Percentiles rank a stretch among this genome's conserved stretches.
These are phyloP conservation scores for Argyrosomus regius DNA, from an alignment of 2,797 vertebrate species.

Conservation along the genomic window DNA sequence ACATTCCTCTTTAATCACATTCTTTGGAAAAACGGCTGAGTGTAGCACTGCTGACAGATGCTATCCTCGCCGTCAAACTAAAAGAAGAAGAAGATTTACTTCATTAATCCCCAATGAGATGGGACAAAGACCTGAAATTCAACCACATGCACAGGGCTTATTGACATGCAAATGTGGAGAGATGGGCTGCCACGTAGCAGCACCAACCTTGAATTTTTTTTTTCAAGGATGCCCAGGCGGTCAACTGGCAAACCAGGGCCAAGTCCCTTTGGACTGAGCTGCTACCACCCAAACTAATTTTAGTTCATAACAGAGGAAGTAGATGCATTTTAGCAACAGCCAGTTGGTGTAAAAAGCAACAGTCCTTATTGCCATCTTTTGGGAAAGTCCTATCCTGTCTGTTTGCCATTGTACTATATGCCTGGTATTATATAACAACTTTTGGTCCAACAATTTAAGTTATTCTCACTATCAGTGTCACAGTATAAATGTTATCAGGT, in stretches of 20 bases:
- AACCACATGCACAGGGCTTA: too few relatives aligned
- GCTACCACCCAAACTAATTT: conserved; percentile 30
- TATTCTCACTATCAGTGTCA: conserved; percentile 12
- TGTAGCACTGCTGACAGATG: conserved; percentile 59
- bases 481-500: conserved; percentile 26
- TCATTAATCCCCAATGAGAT: too few relatives aligned
- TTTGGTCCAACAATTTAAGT: conserved; percentile 16
- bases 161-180: too few relatives aligned
- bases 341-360: conserved; percentile 58
- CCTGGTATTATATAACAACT: conserved; percentile 36
- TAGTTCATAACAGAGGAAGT: conserved; percentile 68
- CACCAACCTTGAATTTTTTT: too few relatives aligned
- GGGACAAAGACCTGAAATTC: too few relatives aligned
- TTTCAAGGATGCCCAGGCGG: too few relatives aligned
- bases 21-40: conserved; percentile 40
- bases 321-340: conserved; percentile 49
- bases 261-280: too few relatives aligned
- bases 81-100: too few relatives aligned
- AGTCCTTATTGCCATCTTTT: conserved; percentile 26
- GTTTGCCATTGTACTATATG: neutral
- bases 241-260: too few relatives aligned
- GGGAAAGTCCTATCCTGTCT: conserved; percentile 42
- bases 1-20: conserved; percentile 75
- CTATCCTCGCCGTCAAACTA: conserved; percentile 50
- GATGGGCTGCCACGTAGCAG: too few relatives aligned